Conservation (phyloP, 2,888 invertebrate species). For the Nomada ferruginata region DNA sequence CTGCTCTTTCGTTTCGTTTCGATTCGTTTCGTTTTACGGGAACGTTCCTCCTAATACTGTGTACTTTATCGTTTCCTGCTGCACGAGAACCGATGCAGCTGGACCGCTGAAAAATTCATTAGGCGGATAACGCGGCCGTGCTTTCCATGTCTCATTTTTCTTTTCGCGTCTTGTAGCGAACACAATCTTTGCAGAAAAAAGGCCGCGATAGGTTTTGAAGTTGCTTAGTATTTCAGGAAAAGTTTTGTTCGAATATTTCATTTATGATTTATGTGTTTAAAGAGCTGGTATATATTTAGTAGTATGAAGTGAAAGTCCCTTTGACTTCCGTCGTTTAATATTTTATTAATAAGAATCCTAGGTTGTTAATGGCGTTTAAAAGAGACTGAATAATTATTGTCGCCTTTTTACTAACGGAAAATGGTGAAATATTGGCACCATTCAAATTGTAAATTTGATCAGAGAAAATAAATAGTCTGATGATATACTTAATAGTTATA, state of each 20-base stretch:
- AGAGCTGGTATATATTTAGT: background rate
- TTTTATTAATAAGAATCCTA: background rate
- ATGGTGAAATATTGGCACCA: background rate
- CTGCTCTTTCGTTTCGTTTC: background rate
- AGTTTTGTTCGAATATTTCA: background rate
- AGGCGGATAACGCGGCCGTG: background rate
- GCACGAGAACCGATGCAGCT: background rate
- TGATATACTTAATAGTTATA: slow-evolving; percentile 3
- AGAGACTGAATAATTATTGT: slow-evolving; percentile 11
- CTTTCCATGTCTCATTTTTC: background rate
- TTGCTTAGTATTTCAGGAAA: background rate
- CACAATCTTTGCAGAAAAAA: background rate
- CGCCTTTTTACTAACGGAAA: background rate
- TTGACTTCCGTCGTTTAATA: background rate
- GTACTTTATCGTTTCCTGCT: slow-evolving; percentile 17
- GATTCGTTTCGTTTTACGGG: background rate
- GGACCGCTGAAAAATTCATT: slow-evolving; percentile 22
- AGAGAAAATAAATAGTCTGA: no score
- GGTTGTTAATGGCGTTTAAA: background rate
- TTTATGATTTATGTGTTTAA: background rate
- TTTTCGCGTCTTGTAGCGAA: background rate
- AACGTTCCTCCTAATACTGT: slow-evolving; percentile 35
- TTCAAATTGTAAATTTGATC: no score
- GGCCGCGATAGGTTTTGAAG: background rate
- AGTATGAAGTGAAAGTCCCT: background rate